Base-by-base conservation (phyloP, 2,888 invertebrate genomes). In the Drosophila lutescens region DNA sequence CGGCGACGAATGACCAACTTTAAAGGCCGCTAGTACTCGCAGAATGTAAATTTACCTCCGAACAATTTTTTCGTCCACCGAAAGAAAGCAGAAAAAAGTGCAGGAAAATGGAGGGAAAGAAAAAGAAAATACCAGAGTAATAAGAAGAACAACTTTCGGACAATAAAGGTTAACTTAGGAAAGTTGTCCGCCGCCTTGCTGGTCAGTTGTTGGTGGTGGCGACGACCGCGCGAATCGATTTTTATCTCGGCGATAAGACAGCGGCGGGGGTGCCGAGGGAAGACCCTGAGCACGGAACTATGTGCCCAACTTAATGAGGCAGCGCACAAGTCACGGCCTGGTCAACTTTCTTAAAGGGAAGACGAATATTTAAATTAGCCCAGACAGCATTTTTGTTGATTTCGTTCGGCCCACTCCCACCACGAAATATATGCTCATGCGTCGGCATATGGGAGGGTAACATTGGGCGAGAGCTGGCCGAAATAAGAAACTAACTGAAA, bases 221-320 rank as follows among this genome's bases (percentile, higher is more conserved):
- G 86, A 88, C 83, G 86, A 82, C 86, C 88, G 80, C 83, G 78
- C 73, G 78, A 89, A 89, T 89, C 89, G 89, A 89, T 89, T 89
- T 86, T 89, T 88, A 87, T 89, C 89, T 89, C 57, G 65, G 38
- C 34, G 65, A 62, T 65, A 66, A 53, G 56, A 56, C 50, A n/a
- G 46, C 15, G 10, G 20, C 23, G 0, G 44, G 23, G 26, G 50
- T 20, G 20, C 15, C 4, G 12, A 23, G 38, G 34, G 20, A 20
- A 8, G 36, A 36, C 49, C 49, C 34, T 17, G 54, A 46, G 46
- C 49, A 73, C 68, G 56, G 65, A 69, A 77, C 78, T 76, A 84
- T 78, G 82, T 85, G 84, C 76, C 75, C 84, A 86, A 86, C 84
- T 85, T 85, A 85, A 85, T 85, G 85, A 86, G 85, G 78, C 85